These are phyloP conservation scores for Polia nebulosa DNA, from an alignment of 2,888 invertebrate genomes.

Conservation along the genomic window DNA sequence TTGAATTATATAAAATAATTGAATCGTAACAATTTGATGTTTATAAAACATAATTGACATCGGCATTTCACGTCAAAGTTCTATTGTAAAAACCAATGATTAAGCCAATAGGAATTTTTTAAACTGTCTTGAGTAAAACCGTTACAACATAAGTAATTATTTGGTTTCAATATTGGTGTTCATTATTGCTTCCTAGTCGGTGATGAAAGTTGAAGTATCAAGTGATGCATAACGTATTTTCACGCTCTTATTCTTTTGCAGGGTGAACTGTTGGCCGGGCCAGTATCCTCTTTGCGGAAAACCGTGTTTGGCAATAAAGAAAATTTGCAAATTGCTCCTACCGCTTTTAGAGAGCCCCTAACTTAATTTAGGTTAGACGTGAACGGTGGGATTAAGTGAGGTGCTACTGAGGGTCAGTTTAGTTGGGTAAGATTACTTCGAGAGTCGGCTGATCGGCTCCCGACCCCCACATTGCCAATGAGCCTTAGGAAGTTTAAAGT, in stretches of 20 bases:
- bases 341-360: background rate
- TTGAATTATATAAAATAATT: slow-evolving; percentile 26
- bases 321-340: slow-evolving; percentile 14
- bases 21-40: slow-evolving; percentile 2
- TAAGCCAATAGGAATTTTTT: background rate
- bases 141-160: slow-evolving; percentile 21
- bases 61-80: slow-evolving; percentile 11
- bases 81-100: slow-evolving; percentile 10
- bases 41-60: slow-evolving; percentile 33
- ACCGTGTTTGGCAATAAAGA: slow-evolving; percentile 36
- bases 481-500: background rate
- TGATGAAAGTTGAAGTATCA: slow-evolving; percentile 39
- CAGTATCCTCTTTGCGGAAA: slow-evolving; percentile 17
- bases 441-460: background rate
- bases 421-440: slow-evolving; percentile 15
- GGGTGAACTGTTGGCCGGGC: slow-evolving; percentile 37
- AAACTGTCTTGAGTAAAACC: slow-evolving; percentile 7
- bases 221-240: slow-evolving; percentile 56
- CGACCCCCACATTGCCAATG: background rate
- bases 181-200: slow-evolving; percentile 46
- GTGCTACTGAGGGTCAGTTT: background rate
- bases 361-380: slow-evolving; percentile 30
- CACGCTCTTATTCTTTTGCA: slow-evolving; percentile 55
- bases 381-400: slow-evolving; percentile 3
- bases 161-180: slow-evolving; percentile 48